Conservation (phyloP, 2,113 vertebrate species). For the Corythoichthys intestinalis region DNA sequence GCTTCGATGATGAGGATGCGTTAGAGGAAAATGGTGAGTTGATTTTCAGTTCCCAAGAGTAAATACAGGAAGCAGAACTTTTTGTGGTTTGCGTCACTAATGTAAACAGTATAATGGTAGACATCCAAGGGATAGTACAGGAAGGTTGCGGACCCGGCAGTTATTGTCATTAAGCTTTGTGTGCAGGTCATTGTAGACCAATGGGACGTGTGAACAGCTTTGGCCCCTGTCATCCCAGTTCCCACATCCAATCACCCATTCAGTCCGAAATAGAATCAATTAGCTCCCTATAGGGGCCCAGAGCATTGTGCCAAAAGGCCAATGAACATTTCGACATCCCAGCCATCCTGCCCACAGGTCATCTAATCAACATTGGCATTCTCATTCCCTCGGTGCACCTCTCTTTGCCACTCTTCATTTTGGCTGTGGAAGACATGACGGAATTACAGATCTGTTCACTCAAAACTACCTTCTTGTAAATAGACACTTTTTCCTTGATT, state of each 20-base stretch:
- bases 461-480: slow-evolving; percentile 14
- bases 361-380: slow-evolving; percentile 67
- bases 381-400: slow-evolving; percentile 51
- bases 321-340: slow-evolving; percentile 46
- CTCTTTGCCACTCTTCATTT: slow-evolving; percentile 65
- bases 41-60: slow-evolving; percentile 2
- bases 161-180: slow-evolving; percentile 41
- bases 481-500: not conserved
- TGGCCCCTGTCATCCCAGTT: slow-evolving; percentile 31
- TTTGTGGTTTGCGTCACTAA: slow-evolving; percentile 8
- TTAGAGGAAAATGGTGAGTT: not conserved
- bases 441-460: slow-evolving; percentile 65
- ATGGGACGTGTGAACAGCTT: slow-evolving; percentile 24
- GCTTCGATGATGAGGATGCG: slow-evolving; percentile 43
- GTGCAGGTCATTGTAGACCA: slow-evolving; percentile 26
- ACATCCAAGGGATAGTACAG: slow-evolving; percentile 17
- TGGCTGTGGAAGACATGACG: slow-evolving; percentile 61
- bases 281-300: slow-evolving; percentile 49
- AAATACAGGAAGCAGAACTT: not conserved
- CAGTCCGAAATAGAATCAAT: slow-evolving; percentile 69
- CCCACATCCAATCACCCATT: slow-evolving; percentile 53
- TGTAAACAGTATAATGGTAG: slow-evolving; percentile 14
- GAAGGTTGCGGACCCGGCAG: slow-evolving; percentile 40
- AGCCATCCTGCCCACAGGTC: slow-evolving; percentile 32
- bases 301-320: slow-evolving; percentile 50